Evolutionary conservation across 2,888 invertebrate genomes (phyloP), one percentile per base, ranked within the genome.

Genomic region (Gymnosoma rotundatum): DNA sequence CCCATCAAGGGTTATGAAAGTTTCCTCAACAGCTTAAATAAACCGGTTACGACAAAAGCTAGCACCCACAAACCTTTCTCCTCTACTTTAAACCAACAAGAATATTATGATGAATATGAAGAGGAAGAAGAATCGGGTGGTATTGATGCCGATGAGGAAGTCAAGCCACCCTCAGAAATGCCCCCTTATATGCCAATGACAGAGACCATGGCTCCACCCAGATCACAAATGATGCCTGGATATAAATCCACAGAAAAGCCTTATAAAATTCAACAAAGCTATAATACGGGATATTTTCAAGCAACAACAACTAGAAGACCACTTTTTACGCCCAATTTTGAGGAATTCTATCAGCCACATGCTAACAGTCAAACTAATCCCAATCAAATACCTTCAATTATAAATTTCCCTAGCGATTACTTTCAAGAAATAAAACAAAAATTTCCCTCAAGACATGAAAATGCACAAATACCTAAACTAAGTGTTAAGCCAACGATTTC

Each of bases 141-240:
- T 12, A 84, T n/a, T 66, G 93, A 94, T 76, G 93, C 93, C 52
- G 93, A 94, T 84, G 93, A 93, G 88, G 93, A 94, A 86, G 93
- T 93, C 78, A 93, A 93, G 86, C 94, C 94, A 69, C 93, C 93
- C 42, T 93, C 94, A 0, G 94, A 89, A 61, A 92, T 94, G 90
- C 94, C 94, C 2, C 93, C 94, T 76, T 95, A 94, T 82, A 94
- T 94, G 94, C 94, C 94, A 4, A 94, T 94, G 90, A 93, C 94
- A 4, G 94, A 94, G 91, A 93, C 92, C 2, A 91, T 93, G 92
- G 90, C 92, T 0, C 92, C 92, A 36, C 90, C 90, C 1, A 89
- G 91, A 6, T 86, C 88, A 10, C 88, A 90, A 75, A 73, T 87
- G 50, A 78, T 88, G 78, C 86, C 87, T 0, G 72, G 83, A 20